Evolutionary conservation across 2,797 vertebrate genomes (phyloP), one percentile per base, ranked within the genome.

Genomic region (Dryobates pubescens): DNA sequence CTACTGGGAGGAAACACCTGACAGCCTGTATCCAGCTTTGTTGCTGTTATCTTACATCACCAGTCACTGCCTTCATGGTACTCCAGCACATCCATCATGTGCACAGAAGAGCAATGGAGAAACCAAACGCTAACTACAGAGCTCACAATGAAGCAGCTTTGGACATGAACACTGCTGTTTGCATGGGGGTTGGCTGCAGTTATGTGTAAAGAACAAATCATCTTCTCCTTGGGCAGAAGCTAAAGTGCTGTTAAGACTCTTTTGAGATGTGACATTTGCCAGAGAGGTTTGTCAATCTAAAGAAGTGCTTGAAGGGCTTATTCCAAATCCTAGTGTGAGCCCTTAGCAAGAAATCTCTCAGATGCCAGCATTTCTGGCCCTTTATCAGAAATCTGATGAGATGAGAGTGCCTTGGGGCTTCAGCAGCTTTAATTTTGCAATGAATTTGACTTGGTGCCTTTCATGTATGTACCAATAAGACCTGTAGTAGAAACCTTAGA

Each of bases 361-460:
- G 82, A 81, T 58, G 59, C 4, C 2, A 0, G 58, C 30, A 4
- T 67, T 92, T 70, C 90, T 94, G 89, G 89, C 73, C 62, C 86
- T 70, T 49, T 12, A 24, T 54, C 89, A 94, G 71, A 68, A 43
- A 34, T 78, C 82, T 73, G 53, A 8, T 61, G 79, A 64, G 63
- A 92, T 13, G 69, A 77, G 54, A 74, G 61, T 59, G 92, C 90
- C 74, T 71, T 43, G 56, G 69, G 77, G 90, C 43, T 79, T 64
- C 79, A 54, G 59, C 63, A 86, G 82, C 82, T 92, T 91, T 70
- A 89, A 89, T 92, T 95, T 49, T 89, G 79, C 84, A 68, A 64
- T 83, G 70, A 88, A 83, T 89, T 92, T 81, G 85, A 92, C 75
- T 94, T 20, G 5, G 72, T 79, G 82, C 63, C 79, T 94, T 96